Base-by-base conservation (phyloP, 2,113 vertebrate species). In the Kryptolebias marmoratus region DNA sequence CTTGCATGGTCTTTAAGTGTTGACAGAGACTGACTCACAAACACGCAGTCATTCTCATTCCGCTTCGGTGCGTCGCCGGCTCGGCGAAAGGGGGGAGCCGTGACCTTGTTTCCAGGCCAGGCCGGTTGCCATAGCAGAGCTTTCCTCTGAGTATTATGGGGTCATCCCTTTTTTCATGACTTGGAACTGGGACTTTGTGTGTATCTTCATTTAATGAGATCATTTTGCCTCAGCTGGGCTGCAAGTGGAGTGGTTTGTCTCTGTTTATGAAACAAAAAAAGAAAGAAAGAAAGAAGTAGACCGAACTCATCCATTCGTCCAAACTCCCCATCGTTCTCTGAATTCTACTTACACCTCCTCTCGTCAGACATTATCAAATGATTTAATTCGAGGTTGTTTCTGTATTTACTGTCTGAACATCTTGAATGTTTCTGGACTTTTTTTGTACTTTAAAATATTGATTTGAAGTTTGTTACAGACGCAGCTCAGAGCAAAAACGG, bases 41-140 rank as follows among this genome's bases (percentile, higher is more conserved):
- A 70, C 27, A 42, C 30, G 11, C 80, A 83, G 71, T 87, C 77
- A 77, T 67, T 60, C 80, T 87, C 71, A 76, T 92, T 91, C 84
- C 87, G 88, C 83, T 73, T 83, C 90, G 85, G 44, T 85, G 87
- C 88, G 65, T 90, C 83, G 63, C 67, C 7, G 1, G 56, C 82
- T 77, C 71, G 83, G 86, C 72, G 82, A 82, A 90, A 22, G 22
- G 22, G 22, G 81, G 73, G 80, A 74, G 79, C 64, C 68, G 13
- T 92, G 91, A 93, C 91, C 92, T 82, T 69, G 69, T 92, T 94
- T 92, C 80, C 79, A 88, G 75, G 87, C 77, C 79, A 85, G 85
- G 71, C 81, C 54, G 22, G 75, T 88, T 87, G 71, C 86, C 73
- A 68, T 80, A 58, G 83, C 58, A 62, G 77, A 83, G 83, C 82